Base-by-base conservation (phyloP, 92 coral and sea anemone genomes). In the Epizoanthus rinbou region DNA sequence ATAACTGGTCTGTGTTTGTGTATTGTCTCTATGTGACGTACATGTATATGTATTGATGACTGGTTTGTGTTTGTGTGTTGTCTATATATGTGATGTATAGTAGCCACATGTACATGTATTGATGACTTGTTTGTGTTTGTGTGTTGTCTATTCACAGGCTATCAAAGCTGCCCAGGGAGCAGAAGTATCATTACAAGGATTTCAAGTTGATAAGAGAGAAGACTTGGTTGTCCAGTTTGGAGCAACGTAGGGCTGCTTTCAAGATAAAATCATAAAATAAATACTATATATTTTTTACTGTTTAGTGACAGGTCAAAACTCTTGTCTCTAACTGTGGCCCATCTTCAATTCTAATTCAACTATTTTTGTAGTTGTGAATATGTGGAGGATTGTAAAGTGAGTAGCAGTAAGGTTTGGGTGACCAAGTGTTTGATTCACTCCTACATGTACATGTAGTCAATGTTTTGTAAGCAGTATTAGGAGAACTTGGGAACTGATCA, bases 141-240 rank as follows among this genome's bases (percentile, higher is more conserved):
- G 37, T 39, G 63, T 16, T 21, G 24, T 69, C 69, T 64, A 9
- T 58, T 68, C 74, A 22, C 79, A 96, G 99, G 93, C 85, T 25
- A 92, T 94, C 41, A 72, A 87, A 57, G 95, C 93, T 25, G 91
- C 99, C 0, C 89, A 94, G 73, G 98, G 92, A 80, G 94, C 92
- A 1, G 86, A 94, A 56, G 91, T 90, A 33, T 89, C 99, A 24
- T 86, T 96, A 59, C 87, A 94, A 45, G 94, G 93, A 25, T 96
- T 96, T 65, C 94, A 96, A 74, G 86, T 96, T 19, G 91, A 92
- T 43, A 94, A 90, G 74, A 94, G 86, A 73, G 99, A 96, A 52
- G 92, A 91, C 3, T 87, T 96, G 3, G 99, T 96, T 17, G 99
- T 96, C 64, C 88, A 95, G 75, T 96, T 96, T 90, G 99, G 97